phyloP scores from a whole-genome alignment of 2,113 vertebrate species.

The Erythrocercus mccallii region DNA sequence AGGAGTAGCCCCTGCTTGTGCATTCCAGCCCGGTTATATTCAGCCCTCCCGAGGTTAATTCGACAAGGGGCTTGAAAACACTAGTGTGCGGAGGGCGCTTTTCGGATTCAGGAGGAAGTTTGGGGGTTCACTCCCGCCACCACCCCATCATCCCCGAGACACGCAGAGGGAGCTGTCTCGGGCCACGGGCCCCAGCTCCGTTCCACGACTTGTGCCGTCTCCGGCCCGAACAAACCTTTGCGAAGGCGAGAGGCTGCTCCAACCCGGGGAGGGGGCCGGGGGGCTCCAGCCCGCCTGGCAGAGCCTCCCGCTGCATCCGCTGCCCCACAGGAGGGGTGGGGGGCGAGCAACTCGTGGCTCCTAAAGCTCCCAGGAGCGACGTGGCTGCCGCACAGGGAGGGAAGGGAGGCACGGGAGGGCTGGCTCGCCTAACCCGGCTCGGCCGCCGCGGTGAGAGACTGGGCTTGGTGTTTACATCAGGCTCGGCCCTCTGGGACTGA shows the following conservation, averaged over 20 bases:
- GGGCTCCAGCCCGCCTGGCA: not conserved
- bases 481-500: not conserved
- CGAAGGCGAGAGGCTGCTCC: not conserved
- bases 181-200: not conserved
- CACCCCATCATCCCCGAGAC: not conserved
- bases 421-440: not conserved
- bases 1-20: not conserved
- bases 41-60: not conserved
- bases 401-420: not conserved
- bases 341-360: not conserved
- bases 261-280: not conserved
- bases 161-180: not conserved
- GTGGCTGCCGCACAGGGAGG: not conserved
- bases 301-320: not conserved
- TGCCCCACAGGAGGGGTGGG: not conserved
- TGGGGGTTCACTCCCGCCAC: not conserved
- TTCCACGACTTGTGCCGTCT: not conserved
- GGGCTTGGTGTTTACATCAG: not conserved
- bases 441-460: not conserved
- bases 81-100: not conserved
- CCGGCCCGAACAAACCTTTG: not conserved
- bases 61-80: not conserved
- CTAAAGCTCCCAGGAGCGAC: not conserved
- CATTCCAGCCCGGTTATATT: not conserved
- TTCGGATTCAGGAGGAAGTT: not conserved